A percentile compares a stretch with the other conserved stretches of the same genome.
Conservation (phyloP, 2,888 invertebrate species). For the Drosophila imparisetae region DNA sequence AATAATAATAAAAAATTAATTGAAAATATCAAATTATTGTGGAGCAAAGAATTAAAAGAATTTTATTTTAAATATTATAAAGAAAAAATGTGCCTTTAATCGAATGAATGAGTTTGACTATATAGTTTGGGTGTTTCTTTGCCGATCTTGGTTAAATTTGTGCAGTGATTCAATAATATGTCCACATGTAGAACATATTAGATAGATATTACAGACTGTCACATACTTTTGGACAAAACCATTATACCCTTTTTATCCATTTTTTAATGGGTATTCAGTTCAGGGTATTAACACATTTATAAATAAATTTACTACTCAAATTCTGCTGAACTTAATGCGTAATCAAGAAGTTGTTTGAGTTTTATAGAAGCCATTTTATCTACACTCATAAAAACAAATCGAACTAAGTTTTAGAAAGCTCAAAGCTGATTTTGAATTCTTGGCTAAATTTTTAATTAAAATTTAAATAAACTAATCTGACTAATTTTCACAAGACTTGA, state of each 20-base stretch:
- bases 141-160: not conserved
- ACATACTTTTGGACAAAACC: not conserved
- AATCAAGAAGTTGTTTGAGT: not conserved
- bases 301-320: not conserved
- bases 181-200: no score
- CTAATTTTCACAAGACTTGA: not conserved
- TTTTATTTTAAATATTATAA: not conserved
- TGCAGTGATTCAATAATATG: not conserved
- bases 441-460: not conserved
- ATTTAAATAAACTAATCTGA: not conserved
- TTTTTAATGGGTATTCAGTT: not conserved
- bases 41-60: not conserved
- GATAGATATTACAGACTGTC: not conserved
- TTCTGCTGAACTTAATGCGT: not conserved
- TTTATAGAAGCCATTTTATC: not conserved
- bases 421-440: not conserved
- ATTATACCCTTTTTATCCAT: not conserved
- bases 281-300: not conserved
- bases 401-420: not conserved
- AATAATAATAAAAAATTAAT: not conserved
- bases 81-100: not conserved
- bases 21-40: not conserved
- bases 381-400: not conserved
- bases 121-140: not conserved
- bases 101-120: not conserved